Evolutionary conservation across 2,113 vertebrate species (phyloP).

Genomic region (Sprattus sprattus): DNA sequence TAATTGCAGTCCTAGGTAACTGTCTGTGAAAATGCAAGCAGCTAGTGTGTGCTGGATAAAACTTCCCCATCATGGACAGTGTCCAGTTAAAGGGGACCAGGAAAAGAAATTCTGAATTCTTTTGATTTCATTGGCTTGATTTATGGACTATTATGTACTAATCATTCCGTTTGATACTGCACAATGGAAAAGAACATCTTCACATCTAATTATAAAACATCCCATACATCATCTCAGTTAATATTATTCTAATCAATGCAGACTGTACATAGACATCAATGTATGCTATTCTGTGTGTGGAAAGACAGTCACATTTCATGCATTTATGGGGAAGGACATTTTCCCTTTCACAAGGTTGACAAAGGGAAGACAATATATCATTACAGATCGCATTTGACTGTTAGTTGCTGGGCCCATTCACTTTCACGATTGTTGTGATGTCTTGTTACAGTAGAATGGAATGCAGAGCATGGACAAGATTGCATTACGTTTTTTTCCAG

Average conservation of each 20-base stretch:
- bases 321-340: not conserved
- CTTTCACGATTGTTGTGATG: not conserved
- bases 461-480: not conserved
- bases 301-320: not conserved
- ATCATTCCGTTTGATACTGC: not conserved
- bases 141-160: not conserved
- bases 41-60: not conserved
- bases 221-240: not conserved
- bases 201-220: not conserved
- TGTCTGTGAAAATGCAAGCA: not conserved
- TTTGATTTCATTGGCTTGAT: not conserved
- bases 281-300: not conserved
- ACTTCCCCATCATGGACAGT: not conserved
- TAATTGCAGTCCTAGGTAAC: not conserved
- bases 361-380: constrained; percentile 3
- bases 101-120: not conserved
- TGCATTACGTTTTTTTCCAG: not conserved
- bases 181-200: not conserved
- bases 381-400: not conserved
- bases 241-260: constrained; percentile 9
- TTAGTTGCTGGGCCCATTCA: not conserved
- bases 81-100: not conserved
- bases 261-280: not conserved
- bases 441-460: not conserved
- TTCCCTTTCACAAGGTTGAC: not conserved